Evolutionary conservation across 1,140 invertebrate genomes (phyloP), one percentile per base, ranked within the genome.

Genomic region (Eulimnadia texana): DNA sequence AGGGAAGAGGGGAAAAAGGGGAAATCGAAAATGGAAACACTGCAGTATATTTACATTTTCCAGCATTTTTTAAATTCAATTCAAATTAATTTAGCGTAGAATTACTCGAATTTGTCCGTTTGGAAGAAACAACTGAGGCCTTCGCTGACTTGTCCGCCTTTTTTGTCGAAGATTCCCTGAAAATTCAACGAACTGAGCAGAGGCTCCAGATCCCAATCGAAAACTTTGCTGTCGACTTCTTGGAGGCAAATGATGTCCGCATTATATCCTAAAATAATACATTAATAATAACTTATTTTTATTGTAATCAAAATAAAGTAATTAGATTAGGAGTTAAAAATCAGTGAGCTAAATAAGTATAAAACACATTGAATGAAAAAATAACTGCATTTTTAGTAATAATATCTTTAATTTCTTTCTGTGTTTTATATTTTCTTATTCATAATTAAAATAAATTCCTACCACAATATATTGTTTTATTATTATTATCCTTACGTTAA

Each of bases 201-300:
- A 11, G 82, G 81, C 33, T 72, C 65, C n/a, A 93, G 75, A 69
- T 88, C 84, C 65, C 79, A 70, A 19, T 84, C 70, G 70, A 84
- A 94, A 24, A 93, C 74, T 74, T 85, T 89, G 11, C 67, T 70
- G 72, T 95, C 92, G 0, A 94, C 88, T 79, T 97, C 93, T 82
- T 97, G 93, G 13, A 97, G 73, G 68, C 91, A 95, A 42, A 93
- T 78, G 51, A 96, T 76, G 73, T 97, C 92, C 28, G 82, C 80
- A 76, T 94, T 88, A 67, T 93, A 96, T 19, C 89, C 89, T 82
- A 65, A 58, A 73, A 68, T 65, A 50, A 63, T 63, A n/a, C n/a
- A 62, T 42, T 24, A 49, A 50, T 13, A 49, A 20, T 59, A 59
- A 25, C 0, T 22, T 16, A 50, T 6, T 11, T 16, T 28, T 13